Evolutionary conservation across 2,888 invertebrate genomes (phyloP).

Genomic region (Deilephila porcellus): DNA sequence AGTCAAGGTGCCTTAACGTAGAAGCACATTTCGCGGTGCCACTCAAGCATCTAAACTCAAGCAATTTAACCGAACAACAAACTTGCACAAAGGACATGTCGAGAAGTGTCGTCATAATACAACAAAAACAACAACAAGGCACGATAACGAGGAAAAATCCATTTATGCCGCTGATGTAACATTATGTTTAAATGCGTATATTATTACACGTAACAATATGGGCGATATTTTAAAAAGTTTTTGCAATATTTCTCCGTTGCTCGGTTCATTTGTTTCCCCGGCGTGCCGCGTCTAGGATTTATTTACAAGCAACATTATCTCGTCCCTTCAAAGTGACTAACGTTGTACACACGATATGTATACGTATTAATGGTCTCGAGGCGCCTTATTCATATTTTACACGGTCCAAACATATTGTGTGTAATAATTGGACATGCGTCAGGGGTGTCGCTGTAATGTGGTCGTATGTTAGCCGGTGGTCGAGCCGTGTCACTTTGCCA

Average conservation of each 20-base stretch:
- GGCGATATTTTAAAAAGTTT: slow-evolving; percentile 71
- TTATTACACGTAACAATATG: slow-evolving; percentile 67
- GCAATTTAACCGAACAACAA: too few species aligned
- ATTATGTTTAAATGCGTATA: slow-evolving; percentile 43
- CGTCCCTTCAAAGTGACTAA: slow-evolving; percentile 74
- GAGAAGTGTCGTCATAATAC: too few species aligned
- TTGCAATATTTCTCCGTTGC: slow-evolving; percentile 77
- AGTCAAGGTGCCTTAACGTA: too few species aligned
- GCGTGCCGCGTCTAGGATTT: slow-evolving; percentile 69
- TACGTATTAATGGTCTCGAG: slow-evolving; percentile 68
- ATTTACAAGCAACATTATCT: slow-evolving; percentile 79
- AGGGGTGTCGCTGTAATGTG: slow-evolving; percentile 79
- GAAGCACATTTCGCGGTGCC: too few species aligned
- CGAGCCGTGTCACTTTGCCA: slow-evolving; percentile 79
- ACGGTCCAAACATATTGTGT: slow-evolving; percentile 74
- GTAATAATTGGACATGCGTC: slow-evolving; percentile 83
- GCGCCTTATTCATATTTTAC: slow-evolving; percentile 79
- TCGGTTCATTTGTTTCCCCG: slow-evolving; percentile 72
- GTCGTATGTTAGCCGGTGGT: slow-evolving; percentile 75
- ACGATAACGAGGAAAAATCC: background rate
- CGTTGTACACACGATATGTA: slow-evolving; percentile 61
- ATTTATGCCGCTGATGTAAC: slow-evolving; percentile 34
- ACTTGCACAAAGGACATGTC: too few species aligned
- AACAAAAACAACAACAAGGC: background rate
- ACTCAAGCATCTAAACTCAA: too few species aligned